A percentile compares a stretch with the other conserved stretches of the same genome.
These are phyloP conservation scores for Aeoliscus strigatus DNA, from an alignment of 2,797 vertebrate genomes.

Conservation along the genomic window DNA sequence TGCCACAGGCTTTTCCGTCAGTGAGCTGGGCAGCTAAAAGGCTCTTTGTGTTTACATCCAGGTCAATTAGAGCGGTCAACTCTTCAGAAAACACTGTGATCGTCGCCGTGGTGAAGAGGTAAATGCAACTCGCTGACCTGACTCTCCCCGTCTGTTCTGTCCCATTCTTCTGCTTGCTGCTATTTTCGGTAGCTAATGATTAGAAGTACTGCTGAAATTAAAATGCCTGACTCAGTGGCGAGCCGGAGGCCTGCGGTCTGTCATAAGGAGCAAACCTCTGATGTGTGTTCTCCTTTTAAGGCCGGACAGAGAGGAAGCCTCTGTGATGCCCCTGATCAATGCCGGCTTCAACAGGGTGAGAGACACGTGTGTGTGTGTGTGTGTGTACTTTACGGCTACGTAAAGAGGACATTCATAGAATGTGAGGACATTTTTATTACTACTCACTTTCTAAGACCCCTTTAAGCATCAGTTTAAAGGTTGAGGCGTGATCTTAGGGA, in stretches of 20 bases:
- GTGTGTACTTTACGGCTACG: too few relatives aligned
- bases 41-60: slow-evolving; percentile 72
- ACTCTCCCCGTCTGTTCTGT: slow-evolving; percentile 1
- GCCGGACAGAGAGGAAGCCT: slow-evolving; percentile 90
- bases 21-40: slow-evolving; percentile 53
- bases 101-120: slow-evolving; percentile 95
- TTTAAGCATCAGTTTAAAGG: too few relatives aligned
- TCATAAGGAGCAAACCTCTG: slow-evolving; percentile 20
- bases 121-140: slow-evolving; percentile 32
- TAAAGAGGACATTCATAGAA: too few relatives aligned
- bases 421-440: too few relatives aligned
- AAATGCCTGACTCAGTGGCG: slow-evolving; percentile 5
- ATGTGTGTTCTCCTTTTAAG: slow-evolving; percentile 67
- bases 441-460: too few relatives aligned
- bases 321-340: slow-evolving; percentile 89
- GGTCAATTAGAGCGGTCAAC: slow-evolving; percentile 90
- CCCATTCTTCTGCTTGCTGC: slow-evolving; percentile 3
- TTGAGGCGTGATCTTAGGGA: too few relatives aligned
- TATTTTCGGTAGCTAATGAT: slow-evolving; percentile 14
- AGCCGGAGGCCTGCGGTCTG: slow-evolving; percentile 13
- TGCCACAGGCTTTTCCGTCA: slow-evolving; percentile 57
- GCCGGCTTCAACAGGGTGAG: slow-evolving; percentile 97
- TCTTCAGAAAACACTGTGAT: slow-evolving; percentile 95
- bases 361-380: slow-evolving; percentile 2
- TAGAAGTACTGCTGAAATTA: slow-evolving; percentile 6